A percentile compares a stretch with the other conserved stretches of the same genome.
Evolutionary conservation across 2,888 invertebrate species (phyloP).

Genomic region (Chymomyza caudatula): DNA sequence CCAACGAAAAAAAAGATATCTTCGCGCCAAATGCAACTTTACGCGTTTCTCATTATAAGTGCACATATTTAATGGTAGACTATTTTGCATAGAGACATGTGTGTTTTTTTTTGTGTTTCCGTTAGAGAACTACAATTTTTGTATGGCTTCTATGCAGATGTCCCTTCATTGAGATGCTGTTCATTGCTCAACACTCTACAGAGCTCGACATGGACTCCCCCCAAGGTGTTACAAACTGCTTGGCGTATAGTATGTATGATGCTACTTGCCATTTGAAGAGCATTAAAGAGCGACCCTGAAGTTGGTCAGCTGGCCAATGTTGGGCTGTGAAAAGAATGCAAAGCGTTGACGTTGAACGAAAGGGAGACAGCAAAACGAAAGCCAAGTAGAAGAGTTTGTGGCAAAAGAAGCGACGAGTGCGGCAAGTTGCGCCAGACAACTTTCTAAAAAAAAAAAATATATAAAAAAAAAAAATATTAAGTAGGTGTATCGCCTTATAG

Average conservation of each 20-base stretch:
- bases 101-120: no score
- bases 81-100: no score
- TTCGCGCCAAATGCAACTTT: no score
- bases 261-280: neutral
- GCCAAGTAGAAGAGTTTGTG: conserved; percentile 3
- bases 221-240: neutral
- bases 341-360: conserved; percentile 23
- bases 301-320: conserved; percentile 3
- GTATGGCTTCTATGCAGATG: no score
- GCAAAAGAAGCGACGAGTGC: conserved; percentile 35
- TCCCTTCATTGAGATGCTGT: no score
- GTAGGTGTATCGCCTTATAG: conserved; percentile 60
- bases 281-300: neutral
- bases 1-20: no score
- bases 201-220: no score
- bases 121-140: no score
- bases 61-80: no score
- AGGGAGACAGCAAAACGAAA: conserved; percentile 25
- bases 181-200: no score
- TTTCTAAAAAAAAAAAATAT: conserved; percentile 65
- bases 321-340: conserved; percentile 47
- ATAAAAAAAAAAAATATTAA: conserved; percentile 42
- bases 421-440: conserved; percentile 53
- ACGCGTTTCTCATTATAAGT: no score
- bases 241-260: neutral